Percentiles rank a stretch among this genome's conserved stretches.
These are phyloP conservation scores for Hystrix cristata DNA, from an alignment of 2,113 vertebrate species.

Conservation along the genomic window DNA sequence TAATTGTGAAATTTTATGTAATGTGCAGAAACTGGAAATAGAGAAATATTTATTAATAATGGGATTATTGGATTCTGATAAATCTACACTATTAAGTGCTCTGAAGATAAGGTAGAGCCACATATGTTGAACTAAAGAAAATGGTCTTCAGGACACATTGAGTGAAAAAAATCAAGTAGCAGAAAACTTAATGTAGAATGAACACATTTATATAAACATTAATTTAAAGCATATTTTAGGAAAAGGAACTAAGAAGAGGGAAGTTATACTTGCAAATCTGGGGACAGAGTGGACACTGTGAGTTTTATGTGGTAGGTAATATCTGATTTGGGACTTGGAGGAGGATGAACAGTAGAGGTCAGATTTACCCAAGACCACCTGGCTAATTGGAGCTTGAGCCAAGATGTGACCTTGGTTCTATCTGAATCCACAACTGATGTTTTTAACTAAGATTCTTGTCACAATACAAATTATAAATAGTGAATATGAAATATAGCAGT, in stretches of 20 bases:
- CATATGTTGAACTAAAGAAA: neutral
- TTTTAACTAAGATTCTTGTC: neutral
- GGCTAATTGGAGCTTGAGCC: neutral
- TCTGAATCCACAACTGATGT: neutral
- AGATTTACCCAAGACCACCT: neutral
- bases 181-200: neutral
- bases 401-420: neutral
- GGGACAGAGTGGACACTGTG: neutral
- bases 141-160: neutral
- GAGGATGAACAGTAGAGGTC: neutral
- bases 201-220: neutral
- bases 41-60: neutral
- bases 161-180: neutral
- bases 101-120: neutral
- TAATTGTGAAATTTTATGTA: neutral
- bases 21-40: neutral
- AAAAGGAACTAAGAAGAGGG: neutral
- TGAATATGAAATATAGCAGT: neutral
- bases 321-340: neutral
- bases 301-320: neutral
- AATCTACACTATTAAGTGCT: neutral
- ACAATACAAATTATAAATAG: neutral
- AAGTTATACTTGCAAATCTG: constrained; percentile 24
- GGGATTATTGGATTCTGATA: neutral
- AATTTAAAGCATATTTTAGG: neutral